These are phyloP conservation scores for Empis stercorea DNA, from an alignment of 2,888 invertebrate species.

Conservation along the genomic window DNA sequence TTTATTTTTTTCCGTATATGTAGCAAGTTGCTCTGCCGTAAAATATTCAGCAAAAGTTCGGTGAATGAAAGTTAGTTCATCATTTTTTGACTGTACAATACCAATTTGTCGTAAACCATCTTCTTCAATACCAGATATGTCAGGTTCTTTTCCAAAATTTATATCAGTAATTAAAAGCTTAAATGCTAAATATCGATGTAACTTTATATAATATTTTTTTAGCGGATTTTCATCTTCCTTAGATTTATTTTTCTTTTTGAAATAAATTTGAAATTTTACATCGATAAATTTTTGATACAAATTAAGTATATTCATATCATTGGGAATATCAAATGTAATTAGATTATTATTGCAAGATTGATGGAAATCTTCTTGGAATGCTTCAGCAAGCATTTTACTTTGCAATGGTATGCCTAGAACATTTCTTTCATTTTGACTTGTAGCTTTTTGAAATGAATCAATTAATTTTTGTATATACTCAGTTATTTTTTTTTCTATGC, in stretches of 20 bases:
- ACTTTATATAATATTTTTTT: not conserved
- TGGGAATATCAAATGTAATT: not conserved
- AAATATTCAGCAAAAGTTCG: slow-evolving; percentile 5
- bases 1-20: not conserved
- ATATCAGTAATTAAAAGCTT: not conserved
- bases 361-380: not conserved
- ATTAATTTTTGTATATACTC: no score
- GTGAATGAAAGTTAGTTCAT: slow-evolving; percentile 1
- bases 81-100: no score
- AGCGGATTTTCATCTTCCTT: no score
- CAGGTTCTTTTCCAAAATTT: not conserved
- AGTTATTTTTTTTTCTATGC: no score
- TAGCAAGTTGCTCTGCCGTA: not conserved
- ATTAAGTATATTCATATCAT: not conserved
- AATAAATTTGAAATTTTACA: slow-evolving; percentile 2
- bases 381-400: slow-evolving; percentile 1
- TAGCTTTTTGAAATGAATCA: no score
- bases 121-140: not conserved
- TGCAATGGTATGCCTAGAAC: slow-evolving; percentile 3
- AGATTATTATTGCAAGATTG: not conserved
- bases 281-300: slow-evolving; percentile 1
- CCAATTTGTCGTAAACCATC: no score
- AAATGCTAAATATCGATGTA: slow-evolving; percentile 1
- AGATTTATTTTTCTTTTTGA: not conserved
- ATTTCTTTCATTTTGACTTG: not conserved